Percentiles rank a stretch among this genome's conserved stretches.
Evolutionary conservation across 2,113 vertebrate genomes (phyloP).

Genomic region (Rhipidura dahli): DNA sequence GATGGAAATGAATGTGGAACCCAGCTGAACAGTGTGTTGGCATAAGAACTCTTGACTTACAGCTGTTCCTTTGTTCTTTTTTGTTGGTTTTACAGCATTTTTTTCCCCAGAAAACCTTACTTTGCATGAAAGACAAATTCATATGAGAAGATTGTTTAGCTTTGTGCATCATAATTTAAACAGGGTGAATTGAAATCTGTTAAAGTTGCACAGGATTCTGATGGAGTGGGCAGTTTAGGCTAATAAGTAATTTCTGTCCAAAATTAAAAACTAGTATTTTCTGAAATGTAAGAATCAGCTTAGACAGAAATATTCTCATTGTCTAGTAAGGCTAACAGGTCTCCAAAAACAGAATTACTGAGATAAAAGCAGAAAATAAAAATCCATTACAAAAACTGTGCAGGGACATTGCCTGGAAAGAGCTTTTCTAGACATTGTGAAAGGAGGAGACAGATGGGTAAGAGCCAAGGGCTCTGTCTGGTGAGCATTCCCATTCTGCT

Average conservation of each 20-base stretch:
- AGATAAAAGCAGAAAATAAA: neutral
- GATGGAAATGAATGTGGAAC: conserved; percentile 61
- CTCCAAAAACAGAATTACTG: neutral
- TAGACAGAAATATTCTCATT: neutral
- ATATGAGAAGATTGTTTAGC: conserved; percentile 42
- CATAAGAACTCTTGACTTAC: conserved; percentile 66
- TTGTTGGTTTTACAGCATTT: conserved; percentile 52
- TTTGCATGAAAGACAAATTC: conserved; percentile 56
- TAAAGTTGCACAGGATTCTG: neutral
- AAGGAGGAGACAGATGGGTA: neutral
- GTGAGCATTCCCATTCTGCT: neutral
- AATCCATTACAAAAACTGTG: neutral
- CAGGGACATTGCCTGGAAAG: neutral
- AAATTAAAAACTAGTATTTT: neutral
- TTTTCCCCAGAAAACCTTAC: conserved; percentile 50
- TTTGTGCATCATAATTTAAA: conserved; percentile 39
- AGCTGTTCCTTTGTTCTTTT: conserved; percentile 64
- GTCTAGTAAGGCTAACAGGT: neutral
- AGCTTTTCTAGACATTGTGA: neutral
- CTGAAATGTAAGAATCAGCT: neutral
- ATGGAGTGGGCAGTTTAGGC: neutral
- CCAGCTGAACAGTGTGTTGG: conserved; percentile 64
- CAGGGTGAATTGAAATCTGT: conserved; percentile 11
- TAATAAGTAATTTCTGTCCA: neutral
- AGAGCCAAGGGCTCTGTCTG: neutral